Evolutionary conservation across 2,797 vertebrate species (phyloP).

Genomic region (Pipistrellus pipistrellus): DNA sequence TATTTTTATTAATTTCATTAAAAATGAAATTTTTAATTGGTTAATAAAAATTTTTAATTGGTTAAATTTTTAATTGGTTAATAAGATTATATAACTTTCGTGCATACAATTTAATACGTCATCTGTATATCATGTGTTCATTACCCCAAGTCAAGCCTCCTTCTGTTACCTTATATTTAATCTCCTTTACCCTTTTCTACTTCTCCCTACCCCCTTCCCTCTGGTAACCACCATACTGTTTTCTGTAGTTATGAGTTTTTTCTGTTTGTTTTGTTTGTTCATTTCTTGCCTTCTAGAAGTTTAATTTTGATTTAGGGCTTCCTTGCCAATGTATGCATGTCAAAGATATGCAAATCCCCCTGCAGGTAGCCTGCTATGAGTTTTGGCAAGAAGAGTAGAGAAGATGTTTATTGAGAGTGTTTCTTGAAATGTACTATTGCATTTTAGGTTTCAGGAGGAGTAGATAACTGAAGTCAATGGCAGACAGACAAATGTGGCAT

Average conservation of each 20-base stretch:
- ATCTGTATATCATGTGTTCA: not conserved
- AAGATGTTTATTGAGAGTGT: not conserved
- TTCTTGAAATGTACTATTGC: not conserved
- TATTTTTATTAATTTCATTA: not conserved
- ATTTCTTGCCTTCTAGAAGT: not conserved
- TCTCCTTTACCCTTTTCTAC: not conserved
- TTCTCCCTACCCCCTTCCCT: not conserved
- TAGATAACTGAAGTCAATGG: not conserved
- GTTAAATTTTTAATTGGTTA: not conserved
- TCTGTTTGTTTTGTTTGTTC: not conserved
- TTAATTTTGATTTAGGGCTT: not conserved
- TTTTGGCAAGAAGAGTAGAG: not conserved
- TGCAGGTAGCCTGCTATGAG: not conserved
- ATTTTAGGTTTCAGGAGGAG: not conserved
- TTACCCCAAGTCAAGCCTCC: not conserved
- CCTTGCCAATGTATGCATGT: not conserved
- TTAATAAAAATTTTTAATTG: not conserved
- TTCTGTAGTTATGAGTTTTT: not conserved
- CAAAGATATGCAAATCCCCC: not conserved
- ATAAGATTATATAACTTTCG: not conserved
- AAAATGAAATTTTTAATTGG: no score
- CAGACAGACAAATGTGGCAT: not conserved
- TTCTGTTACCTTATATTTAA: not conserved
- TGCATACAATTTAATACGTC: not conserved
- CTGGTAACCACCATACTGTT: not conserved